Evolutionary conservation across 2,797 vertebrate genomes (phyloP), one percentile per base, ranked within the genome.

Genomic region (Characodon lateralis): DNA sequence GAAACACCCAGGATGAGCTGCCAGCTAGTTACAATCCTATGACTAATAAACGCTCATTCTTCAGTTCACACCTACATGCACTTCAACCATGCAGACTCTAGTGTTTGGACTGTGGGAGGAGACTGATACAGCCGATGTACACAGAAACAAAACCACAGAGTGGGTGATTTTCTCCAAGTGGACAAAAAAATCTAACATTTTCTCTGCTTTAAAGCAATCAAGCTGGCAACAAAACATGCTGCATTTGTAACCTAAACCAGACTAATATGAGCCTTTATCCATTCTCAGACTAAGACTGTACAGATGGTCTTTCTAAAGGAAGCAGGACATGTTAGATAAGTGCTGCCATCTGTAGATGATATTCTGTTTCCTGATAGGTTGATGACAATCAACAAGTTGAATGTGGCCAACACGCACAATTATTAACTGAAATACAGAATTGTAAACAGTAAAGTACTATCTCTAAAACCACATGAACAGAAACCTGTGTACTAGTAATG

Each of bases 1-100:
- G 88, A 85, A 90, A 89, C 87, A 88, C 83, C 85, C 79, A 77
- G 71, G 74, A 86, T 50, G 74, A 80, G 80, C 85, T 83, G 87
- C 85, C 89, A 86, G 85, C 82, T 76, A 69, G 80, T 85, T 79
- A 80, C 72, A 81, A 88, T 85, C 73, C 86, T 79, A 78, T 83
- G 81, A 88, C 87, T 87, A 86, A 91, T 87, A 84, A 84, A 84
- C 81, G 80, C 71, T 80, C 85, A 65, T 82, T 81, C 75, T 83
- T 89, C 80, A 88, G 81, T 84, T 89, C 78, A 90, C 88, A 88
- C 87, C 79, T 88, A 73, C 71, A 31, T 72, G 69, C 75, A 69
- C 75, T 79, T 80, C 71, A 74, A 75, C 74, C 65, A 73, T 81
- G 71, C 72, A 76, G 82, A 84, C 77, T 87, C 78, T 59, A 80